phyloP scores from a whole-genome alignment of 2,113 vertebrate species.

The Cyprinodon variegatus region DNA sequence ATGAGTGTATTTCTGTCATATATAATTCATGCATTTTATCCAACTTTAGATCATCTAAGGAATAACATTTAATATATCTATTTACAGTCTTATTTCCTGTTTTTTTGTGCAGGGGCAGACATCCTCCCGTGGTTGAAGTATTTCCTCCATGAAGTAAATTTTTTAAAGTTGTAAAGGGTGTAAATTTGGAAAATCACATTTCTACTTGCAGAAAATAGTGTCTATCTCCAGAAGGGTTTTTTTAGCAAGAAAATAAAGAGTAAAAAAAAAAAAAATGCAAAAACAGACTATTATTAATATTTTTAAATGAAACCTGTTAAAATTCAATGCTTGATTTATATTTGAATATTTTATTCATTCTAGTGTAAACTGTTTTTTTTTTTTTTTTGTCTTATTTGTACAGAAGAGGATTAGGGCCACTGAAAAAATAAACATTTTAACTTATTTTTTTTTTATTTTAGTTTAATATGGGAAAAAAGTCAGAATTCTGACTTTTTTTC shows the following conservation, averaged over 20 bases:
- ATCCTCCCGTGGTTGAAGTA: neutral
- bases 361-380: no score
- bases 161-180: neutral
- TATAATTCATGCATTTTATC: neutral
- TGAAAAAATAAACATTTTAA: no score
- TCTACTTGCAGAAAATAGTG: neutral
- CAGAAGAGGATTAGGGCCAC: no score
- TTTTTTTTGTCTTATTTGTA: no score
- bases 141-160: neutral
- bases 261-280: neutral
- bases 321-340: no score
- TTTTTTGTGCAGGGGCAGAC: slow-evolving; percentile 3
- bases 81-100: neutral
- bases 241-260: neutral
- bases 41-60: neutral
- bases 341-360: no score
- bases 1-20: neutral
- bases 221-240: neutral
- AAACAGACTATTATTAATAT: no score
- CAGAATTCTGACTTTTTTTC: no score
- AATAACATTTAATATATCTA: neutral
- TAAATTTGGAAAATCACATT: neutral
- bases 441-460: no score
- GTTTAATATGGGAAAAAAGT: no score
- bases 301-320: no score